Percentiles rank a stretch among this genome's conserved stretches.
phyloP scores from a whole-genome alignment of 2,113 vertebrate species.

The Odocoileus hemionus region DNA sequence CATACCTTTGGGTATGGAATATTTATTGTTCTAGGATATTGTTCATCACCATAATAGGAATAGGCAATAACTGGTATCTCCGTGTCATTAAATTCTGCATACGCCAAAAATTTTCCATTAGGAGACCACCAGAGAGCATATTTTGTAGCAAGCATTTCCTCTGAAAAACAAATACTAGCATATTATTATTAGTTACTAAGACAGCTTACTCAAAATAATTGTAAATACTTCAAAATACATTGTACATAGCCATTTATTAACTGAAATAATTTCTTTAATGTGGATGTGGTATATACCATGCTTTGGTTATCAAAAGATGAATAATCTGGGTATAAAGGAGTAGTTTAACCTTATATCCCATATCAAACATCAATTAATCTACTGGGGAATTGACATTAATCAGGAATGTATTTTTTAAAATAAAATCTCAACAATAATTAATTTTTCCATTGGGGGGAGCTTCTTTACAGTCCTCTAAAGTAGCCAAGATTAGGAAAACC shows the following conservation, averaged over 20 bases:
- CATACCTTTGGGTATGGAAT: constrained; percentile 96
- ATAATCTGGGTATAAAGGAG: constrained; percentile 20
- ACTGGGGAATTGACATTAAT: neutral
- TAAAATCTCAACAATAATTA: constrained; percentile 30
- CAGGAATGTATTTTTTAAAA: constrained; percentile 30
- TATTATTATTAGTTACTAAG: neutral
- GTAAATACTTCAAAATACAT: neutral
- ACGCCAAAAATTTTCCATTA: constrained; percentile 88
- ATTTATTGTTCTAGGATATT: constrained; percentile 91
- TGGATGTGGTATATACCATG: neutral
- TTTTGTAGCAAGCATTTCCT: constrained; percentile 94
- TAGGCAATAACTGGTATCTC: constrained; percentile 92
- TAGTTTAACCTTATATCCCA: neutral
- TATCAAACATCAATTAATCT: constrained; percentile 31
- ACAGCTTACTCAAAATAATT: neutral
- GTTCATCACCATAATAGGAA: constrained; percentile 89
- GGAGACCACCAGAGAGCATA: constrained; percentile 97
- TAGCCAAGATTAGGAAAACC: neutral
- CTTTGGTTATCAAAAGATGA: constrained; percentile 15
- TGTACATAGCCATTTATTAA: neutral
- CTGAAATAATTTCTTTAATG: constrained; percentile 15
- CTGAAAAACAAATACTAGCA: constrained; percentile 77
- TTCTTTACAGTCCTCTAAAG: constrained; percentile 3
- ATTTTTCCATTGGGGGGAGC: neutral
- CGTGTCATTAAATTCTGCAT: constrained; percentile 92